Base-by-base conservation (phyloP, 2,113 vertebrate genomes). In the Pardalotus punctatus region DNA sequence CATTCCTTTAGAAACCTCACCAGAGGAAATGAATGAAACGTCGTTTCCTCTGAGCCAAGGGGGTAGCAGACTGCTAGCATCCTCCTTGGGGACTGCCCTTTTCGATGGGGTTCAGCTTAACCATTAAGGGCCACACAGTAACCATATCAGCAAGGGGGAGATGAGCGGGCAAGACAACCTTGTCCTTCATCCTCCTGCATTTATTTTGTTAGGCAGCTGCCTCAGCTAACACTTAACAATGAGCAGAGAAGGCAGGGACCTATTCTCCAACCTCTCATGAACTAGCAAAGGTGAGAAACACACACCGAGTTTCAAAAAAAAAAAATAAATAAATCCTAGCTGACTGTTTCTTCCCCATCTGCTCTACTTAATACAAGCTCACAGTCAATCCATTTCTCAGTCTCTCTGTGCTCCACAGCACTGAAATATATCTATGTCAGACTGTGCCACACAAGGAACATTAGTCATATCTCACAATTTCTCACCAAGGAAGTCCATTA, bases 391-490 rank as follows among this genome's bases (percentile, higher is more conserved):
- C 58, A 29, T 71, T 79, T 78, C 47, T 9, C 29, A 82, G 42
- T 36, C 42, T 50, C 70, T 40, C 61, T 77, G 70, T 76, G 74
- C 57, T 53, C 29, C 67, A 50, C 31, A 76, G 83, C 38, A 66
- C 0, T 83, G 74, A 85, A 91, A 80, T 82, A 7, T 17, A 80
- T 77, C 67, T 61, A 8, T 71, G 66, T 62, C 81, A 81, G 81
- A 22, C 65, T 76, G 60, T 67, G 70, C 64, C 70, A 85, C 47
- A 80, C 31, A 74, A 64, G 24, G 42, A 91, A 78, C 0, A 1
- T 95, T 53, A 93, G 51, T 95, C 84, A 67, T 43, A 84, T 42
- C 62, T 87, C 62, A 83, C 72, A 94, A 94, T 84, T 65, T 72
- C 45, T 81, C 45, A 53, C 71, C 45, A 50, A 76, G 82, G 78